Evolutionary conservation across 2,888 invertebrate genomes (phyloP), one percentile per base, ranked within the genome.

Genomic region (Habrosyne pyritoides): DNA sequence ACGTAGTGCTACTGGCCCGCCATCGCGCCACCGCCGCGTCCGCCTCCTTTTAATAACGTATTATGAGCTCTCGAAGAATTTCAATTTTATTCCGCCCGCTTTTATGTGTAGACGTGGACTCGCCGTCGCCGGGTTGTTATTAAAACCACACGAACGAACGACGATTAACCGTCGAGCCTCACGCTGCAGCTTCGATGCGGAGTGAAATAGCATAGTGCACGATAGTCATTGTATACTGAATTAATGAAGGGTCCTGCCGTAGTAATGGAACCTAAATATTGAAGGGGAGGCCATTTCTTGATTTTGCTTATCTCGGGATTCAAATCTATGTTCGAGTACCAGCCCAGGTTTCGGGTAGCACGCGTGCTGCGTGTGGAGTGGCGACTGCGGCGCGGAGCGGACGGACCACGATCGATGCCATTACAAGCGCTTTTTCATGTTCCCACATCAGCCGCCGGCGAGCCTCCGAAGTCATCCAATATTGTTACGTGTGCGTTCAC

Each of bases 61-160:
- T 54, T 47, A 59, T 55, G 56, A 53, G 57, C 55, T 57, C 59
- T 49, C 54, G 48, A 58, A 59, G 67, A 66, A 70, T 70, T 67
- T 61, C 64, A 68, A 70, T 66, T 68, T 62, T 57, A 59, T 60
- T 58, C 53, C 47, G 47, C n/a, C 30, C 53, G 54, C 54, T 52
- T 33, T 54, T 50, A 56, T 46, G 36, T 18, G 18, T 42, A 42
- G 42, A 42, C 18, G 42, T 42, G 42, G 42, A 33, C n/a, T 42
- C 42, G 42, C 18, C n/a, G 42, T 18, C 46, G 28, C 33, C 30
- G 21, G 47, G 26, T n/a, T 48, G 47, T 57, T 57, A 57, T 54
- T 57, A 57, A 53, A 51, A 33, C 52, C 47, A 52, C 53, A 49
- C 28, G 46, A 42, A 49, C 28, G 46, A 42, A 50, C 30, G 33